Conservation (phyloP, 1,140 invertebrate genomes). For the Drosophila leontia region DNA sequence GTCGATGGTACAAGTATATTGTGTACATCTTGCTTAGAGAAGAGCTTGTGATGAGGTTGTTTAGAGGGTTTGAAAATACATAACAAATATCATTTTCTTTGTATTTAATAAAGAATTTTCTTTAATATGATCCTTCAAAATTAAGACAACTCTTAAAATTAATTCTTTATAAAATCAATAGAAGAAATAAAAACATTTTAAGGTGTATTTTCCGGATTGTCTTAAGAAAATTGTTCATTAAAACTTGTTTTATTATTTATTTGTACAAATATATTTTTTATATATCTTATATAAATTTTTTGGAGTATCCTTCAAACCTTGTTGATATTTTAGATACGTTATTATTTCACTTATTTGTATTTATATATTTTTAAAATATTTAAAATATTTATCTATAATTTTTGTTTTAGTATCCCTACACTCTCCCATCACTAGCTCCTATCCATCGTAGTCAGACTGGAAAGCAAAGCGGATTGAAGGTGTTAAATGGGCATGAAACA, state of each 20-base stretch:
- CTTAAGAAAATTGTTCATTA: no score
- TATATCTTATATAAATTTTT: no score
- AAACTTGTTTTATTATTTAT: no score
- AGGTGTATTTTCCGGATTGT: neutral
- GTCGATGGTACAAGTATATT: conserved; percentile 29
- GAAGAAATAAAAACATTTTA: neutral
- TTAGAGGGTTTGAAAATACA: neutral
- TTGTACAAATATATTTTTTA: no score
- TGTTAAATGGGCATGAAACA: conserved; percentile 83
- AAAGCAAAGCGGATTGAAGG: conserved; percentile 75
- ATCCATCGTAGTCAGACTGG: conserved; percentile 14
- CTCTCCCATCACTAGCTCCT: conserved; percentile 35
- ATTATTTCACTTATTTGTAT: no score
- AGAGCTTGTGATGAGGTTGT: conserved; percentile 1
- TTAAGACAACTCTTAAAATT: neutral
- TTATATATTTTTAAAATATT: neutral
- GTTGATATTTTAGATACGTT: no score
- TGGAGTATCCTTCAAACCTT: no score
- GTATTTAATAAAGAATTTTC: neutral
- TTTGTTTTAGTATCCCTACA: neutral
- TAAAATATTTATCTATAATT: neutral
- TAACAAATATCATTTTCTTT: neutral
- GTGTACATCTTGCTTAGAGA: conserved; percentile 9
- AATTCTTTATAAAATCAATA: neutral
- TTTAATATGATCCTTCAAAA: no score